Evolutionary conservation across 2,888 invertebrate species (phyloP).

Genomic region (Ceraclea dissimilis): DNA sequence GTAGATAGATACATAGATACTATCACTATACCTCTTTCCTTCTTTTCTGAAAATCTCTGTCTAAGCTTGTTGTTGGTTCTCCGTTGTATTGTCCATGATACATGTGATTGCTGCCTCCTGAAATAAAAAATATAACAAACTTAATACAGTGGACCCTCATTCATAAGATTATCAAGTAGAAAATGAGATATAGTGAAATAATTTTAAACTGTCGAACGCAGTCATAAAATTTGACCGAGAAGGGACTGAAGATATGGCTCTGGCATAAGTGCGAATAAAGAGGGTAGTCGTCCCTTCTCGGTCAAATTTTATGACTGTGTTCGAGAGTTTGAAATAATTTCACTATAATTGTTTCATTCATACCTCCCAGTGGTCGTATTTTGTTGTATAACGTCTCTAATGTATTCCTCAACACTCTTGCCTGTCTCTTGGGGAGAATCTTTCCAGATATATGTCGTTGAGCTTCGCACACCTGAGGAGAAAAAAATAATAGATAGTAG

Average conservation of each 20-base stretch:
- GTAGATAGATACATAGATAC: no score
- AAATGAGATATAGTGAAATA: no score
- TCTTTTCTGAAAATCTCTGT: constrained; percentile 73
- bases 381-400: constrained; percentile 68
- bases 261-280: no score
- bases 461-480: constrained; percentile 70
- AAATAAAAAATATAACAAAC: not conserved
- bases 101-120: constrained; percentile 31
- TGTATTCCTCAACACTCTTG: constrained; percentile 69
- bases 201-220: no score
- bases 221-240: no score
- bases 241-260: no score
- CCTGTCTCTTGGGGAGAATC: constrained; percentile 79
- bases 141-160: no score
- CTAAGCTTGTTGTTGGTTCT: constrained; percentile 61
- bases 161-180: no score
- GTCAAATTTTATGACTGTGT: no score
- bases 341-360: no score
- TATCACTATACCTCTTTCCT: constrained; percentile 61
- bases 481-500: constrained; percentile 14
- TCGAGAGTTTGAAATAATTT: no score
- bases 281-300: no score
- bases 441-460: constrained; percentile 75
- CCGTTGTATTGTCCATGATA: constrained; percentile 43
- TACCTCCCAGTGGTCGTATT: constrained; percentile 40